These are phyloP conservation scores for Hippocampus kuda DNA, from an alignment of 2,797 vertebrate genomes.

Conservation along the genomic window DNA sequence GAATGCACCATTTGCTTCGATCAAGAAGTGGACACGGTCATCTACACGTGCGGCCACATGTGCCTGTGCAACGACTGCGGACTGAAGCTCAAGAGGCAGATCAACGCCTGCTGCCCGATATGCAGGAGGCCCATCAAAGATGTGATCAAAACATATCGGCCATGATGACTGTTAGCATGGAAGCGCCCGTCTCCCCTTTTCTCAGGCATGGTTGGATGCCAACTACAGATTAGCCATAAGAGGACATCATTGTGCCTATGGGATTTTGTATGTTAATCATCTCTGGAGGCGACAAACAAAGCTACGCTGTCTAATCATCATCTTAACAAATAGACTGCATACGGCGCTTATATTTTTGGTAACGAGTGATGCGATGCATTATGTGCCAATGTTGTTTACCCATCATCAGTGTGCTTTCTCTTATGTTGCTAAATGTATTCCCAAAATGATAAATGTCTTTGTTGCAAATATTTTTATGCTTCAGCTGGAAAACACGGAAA, in stretches of 20 bases:
- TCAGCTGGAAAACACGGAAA: constrained; percentile 39
- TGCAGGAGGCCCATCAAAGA: constrained; percentile 95
- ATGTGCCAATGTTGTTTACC: constrained; percentile 19
- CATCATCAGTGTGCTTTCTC: constrained; percentile 27
- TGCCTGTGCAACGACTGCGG: constrained; percentile 94
- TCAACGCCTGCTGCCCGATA: constrained; percentile 92
- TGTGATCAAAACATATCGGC: constrained; percentile 96
- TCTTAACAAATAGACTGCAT: constrained; percentile 16
- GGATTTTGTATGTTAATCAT: constrained; percentile 21
- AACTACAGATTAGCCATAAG: constrained; percentile 34
- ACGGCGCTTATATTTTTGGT: constrained; percentile 23
- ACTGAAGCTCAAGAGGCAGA: constrained; percentile 89
- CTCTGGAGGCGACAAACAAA: constrained; percentile 20
- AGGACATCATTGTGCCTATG: constrained; percentile 50
- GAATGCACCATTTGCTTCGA: constrained; percentile 98
- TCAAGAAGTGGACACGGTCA: constrained; percentile 94
- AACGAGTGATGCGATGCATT: constrained; percentile 12
- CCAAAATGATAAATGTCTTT: not conserved
- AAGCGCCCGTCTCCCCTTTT: constrained; percentile 14
- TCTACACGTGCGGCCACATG: constrained; percentile 99
- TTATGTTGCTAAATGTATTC: constrained; percentile 2
- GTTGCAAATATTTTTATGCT: constrained; percentile 40
- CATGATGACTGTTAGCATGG: constrained; percentile 57
- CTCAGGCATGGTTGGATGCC: constrained; percentile 47
- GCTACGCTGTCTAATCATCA: constrained; percentile 7